Evolutionary conservation across 1,140 invertebrate species (phyloP), one percentile per base, ranked within the genome.

Genomic region (Tetragonula clypearis): DNA sequence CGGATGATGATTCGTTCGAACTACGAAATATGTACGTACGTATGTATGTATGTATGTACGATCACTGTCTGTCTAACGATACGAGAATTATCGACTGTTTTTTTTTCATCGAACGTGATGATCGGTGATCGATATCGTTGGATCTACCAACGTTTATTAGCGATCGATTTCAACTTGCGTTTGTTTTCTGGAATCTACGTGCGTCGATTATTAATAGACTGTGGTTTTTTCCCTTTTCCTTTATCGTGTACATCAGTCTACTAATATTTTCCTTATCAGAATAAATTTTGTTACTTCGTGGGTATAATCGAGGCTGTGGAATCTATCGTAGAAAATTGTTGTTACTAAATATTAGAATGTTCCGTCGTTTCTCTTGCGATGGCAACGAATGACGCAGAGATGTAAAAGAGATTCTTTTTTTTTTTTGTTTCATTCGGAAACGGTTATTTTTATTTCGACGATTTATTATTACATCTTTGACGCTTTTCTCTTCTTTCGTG

Each of bases 11-110:
- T 75, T 41, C 14, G 1, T 66, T 17, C 49, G n/a, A n/a, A 21
- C 23, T 68, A 55, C 41, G 49, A 30, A 60, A n/a, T 62, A 49
- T 49, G 41, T 30, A 30, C 30, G 41, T 30, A 30, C 30, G 30
- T 49, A 49, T 49, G 41, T 49, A 49, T 8, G 41, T 41, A 41
- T 8, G 41, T 41, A 65, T 49, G 58, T 23, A 58, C 49, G 72
- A 66, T 74, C n/a, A 49, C n/a, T 30, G 72, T 55, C 49, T 21
- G 71, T 6, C 23, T 72, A 73, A 53, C n/a, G 73, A 72, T 56
- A 77, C 49, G 56, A 58, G n/a, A 49, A 71, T 49, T 65, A n/a
- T 73, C 35, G 35, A 73, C 30, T 26, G 35, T 86, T 30, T 62
- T n/a, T n/a, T 17, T 62, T n/a, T 17, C 9, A 14, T 85, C 68